Percentiles rank a stretch among this genome's conserved stretches.
phyloP scores from a whole-genome alignment of 1,140 invertebrate species.

The Orchestia grillus region DNA sequence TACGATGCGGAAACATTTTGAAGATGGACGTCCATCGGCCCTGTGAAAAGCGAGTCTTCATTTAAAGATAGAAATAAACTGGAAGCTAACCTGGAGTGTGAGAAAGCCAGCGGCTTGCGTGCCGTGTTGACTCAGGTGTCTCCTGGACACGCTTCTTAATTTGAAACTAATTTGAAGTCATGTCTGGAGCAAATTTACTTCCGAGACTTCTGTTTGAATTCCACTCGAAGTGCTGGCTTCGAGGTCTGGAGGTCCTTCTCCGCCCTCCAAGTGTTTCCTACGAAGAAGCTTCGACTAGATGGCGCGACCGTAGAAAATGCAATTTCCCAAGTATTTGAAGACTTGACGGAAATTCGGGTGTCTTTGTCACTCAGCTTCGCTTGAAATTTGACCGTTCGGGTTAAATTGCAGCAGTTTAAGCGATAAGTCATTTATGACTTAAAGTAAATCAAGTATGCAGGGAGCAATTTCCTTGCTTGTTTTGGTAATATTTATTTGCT shows the following conservation, averaged over 20 bases:
- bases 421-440: neutral
- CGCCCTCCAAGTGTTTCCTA: neutral
- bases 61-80: neutral
- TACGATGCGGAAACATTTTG: neutral
- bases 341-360: neutral
- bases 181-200: neutral
- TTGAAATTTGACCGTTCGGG: neutral
- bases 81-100: neutral
- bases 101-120: neutral
- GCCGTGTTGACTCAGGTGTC: neutral
- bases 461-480: too few species aligned
- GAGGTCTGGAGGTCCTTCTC: neutral
- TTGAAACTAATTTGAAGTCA: conserved; percentile 2
- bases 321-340: neutral
- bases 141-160: neutral
- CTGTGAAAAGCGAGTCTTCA: neutral
- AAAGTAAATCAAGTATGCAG: neutral
- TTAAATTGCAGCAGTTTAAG: neutral
- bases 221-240: neutral
- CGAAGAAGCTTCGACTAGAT: neutral
- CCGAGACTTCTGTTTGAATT: neutral
- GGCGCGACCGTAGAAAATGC: neutral
- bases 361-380: neutral
- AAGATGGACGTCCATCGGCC: neutral
- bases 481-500: too few species aligned